A percentile compares a stretch with the other conserved stretches of the same genome.
Evolutionary conservation across 2,888 invertebrate genomes (phyloP).

Genomic region (Melanchra persicariae): DNA sequence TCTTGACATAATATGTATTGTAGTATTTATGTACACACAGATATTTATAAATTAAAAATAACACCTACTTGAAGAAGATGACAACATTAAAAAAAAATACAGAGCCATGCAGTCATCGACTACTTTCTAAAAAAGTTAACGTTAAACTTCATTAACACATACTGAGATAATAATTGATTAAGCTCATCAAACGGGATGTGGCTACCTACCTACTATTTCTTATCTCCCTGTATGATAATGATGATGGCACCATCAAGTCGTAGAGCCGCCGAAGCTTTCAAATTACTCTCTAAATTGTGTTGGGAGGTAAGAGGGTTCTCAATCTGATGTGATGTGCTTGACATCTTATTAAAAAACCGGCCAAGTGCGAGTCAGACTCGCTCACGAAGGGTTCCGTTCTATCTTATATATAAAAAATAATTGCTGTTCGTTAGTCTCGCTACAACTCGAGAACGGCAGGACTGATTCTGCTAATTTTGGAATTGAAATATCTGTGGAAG

Average conservation of each 20-base stretch:
- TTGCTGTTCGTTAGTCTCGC: too few relatives aligned
- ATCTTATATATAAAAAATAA: too few relatives aligned
- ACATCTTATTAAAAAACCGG: neutral
- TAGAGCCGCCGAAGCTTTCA: slow-evolving; percentile 22
- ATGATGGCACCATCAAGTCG: slow-evolving; percentile 20
- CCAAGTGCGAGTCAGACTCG: too few relatives aligned
- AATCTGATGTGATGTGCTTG: neutral
- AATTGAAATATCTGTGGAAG: too few relatives aligned
- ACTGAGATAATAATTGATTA: slow-evolving; percentile 27
- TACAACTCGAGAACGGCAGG: too few relatives aligned
- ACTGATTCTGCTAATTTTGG: too few relatives aligned
- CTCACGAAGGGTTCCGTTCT: too few relatives aligned
- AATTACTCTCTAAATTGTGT: slow-evolving; percentile 28
- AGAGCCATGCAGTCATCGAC: neutral
- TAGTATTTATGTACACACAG: too few relatives aligned
- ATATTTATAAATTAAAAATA: neutral
- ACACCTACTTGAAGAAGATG: neutral
- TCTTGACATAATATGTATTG: too few relatives aligned
- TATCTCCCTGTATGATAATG: slow-evolving; percentile 35
- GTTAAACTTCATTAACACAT: slow-evolving; percentile 37
- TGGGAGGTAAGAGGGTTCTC: neutral
- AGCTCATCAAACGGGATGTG: slow-evolving; percentile 23
- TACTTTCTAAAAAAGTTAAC: slow-evolving; percentile 49
- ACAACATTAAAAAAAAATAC: neutral
- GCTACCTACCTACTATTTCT: slow-evolving; percentile 2